Conservation (phyloP, 2,888 invertebrate genomes). For the Calameuta filiformis region DNA sequence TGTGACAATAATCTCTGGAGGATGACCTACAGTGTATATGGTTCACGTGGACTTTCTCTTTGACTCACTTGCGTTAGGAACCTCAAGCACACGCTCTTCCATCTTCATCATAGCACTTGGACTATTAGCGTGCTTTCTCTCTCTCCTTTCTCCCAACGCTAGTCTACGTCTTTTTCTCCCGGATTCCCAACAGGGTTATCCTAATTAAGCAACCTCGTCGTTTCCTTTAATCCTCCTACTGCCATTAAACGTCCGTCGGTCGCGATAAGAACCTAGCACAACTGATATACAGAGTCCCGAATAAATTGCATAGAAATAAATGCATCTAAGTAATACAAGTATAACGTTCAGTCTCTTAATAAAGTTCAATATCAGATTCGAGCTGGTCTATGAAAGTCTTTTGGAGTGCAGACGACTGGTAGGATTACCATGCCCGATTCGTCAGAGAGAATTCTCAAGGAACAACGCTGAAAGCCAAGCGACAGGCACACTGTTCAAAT, state of each 20-base stretch:
- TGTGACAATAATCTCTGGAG: conserved; percentile 3
- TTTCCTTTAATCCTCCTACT: conserved; percentile 21
- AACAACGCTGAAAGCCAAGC: neutral
- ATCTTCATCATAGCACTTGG: neutral
- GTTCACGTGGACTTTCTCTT: conserved; percentile 3
- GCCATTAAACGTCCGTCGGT: neutral
- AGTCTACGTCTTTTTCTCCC: neutral
- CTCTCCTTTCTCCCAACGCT: conserved; percentile 2
- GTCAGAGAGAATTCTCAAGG: conserved; percentile 5
- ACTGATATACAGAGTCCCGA: neutral
- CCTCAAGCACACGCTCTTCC: conserved; percentile 13
- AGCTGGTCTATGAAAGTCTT: neutral
- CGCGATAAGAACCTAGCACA: neutral
- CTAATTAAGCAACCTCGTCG: conserved; percentile 39
- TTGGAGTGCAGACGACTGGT: neutral
- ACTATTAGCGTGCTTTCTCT: neutral
- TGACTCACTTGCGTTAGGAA: neutral
- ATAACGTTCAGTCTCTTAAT: neutral
- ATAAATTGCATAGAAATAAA: neutral
- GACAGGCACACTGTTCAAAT: neutral
- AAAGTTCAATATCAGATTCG: neutral
- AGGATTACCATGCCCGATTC: neutral
- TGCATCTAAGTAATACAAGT: neutral
- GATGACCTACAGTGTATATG: conserved; percentile 3
- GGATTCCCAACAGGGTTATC: conserved; percentile 14